Conservation (phyloP, 2,888 invertebrate species). For the Pseudoips prasinana region DNA sequence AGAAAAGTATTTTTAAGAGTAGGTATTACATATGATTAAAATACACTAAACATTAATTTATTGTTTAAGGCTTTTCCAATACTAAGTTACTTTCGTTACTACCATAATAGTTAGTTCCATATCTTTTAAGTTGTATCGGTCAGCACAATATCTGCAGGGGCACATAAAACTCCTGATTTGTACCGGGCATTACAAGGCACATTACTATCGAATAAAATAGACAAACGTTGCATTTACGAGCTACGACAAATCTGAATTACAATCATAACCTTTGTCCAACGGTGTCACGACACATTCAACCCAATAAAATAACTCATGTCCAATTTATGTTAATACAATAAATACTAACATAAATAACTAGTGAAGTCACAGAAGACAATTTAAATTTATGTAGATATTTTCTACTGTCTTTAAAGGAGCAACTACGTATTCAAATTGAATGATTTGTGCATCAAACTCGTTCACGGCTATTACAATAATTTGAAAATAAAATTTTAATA, state of each 20-base stretch:
- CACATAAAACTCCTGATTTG: slow-evolving; percentile 28
- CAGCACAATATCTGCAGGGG: too few species aligned
- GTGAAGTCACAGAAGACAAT: slow-evolving; percentile 68
- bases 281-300: slow-evolving; percentile 68
- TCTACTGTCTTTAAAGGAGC: slow-evolving; percentile 52
- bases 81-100: too few species aligned
- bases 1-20: too few species aligned
- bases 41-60: too few species aligned
- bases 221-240: slow-evolving; percentile 69
- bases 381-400: slow-evolving; percentile 70
- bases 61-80: too few species aligned
- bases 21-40: too few species aligned
- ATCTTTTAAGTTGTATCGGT: too few species aligned
- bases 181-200: slow-evolving; percentile 22
- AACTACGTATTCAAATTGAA: slow-evolving; percentile 51
- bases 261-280: slow-evolving; percentile 73
- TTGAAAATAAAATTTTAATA: background rate
- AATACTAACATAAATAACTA: slow-evolving; percentile 78
- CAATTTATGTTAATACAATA: slow-evolving; percentile 82
- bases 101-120: too few species aligned
- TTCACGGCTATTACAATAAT: slow-evolving; percentile 12
- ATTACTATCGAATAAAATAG: slow-evolving; percentile 46
- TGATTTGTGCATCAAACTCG: slow-evolving; percentile 51
- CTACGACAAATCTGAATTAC: slow-evolving; percentile 77
- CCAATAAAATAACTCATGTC: slow-evolving; percentile 80